Evolutionary conservation across 2,888 invertebrate species (phyloP), one percentile per base, ranked within the genome.

Genomic region (Hymenopus coronatus): DNA sequence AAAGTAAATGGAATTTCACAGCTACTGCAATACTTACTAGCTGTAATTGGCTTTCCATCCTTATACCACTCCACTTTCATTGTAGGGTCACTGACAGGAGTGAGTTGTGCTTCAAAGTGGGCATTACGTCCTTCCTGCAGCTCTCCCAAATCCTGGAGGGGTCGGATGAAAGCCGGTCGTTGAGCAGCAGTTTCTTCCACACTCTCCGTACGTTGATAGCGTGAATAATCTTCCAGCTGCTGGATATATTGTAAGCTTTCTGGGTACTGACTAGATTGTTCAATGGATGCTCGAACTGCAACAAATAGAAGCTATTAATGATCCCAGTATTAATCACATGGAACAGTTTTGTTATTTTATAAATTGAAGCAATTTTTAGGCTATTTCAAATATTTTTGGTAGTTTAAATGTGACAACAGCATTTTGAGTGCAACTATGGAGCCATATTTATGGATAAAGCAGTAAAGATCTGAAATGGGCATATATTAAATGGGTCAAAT

Each of bases 61-160:
- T 98, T 98, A 94, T 97, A 98, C 98, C 98, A 98, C 94, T 98
- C 98, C 92, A 98, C 97, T 94, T 97, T 96, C 98, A 98, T 98
- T 85, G 97, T 97, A 89, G 98, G 97, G 93, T 98, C 98, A 92
- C 97, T 98, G 88, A 98, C 98, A 90, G 98, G 98, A 90, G 97
- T 97, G 85, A 98, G 94, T 93, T 98, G 98, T 90, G 97, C 98
- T 94, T 98, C 98, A 92, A 98, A 98, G 93, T 98, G 98, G 91
- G 97, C 98, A 93, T 98, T 98, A 91, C 97, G 96, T 90, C 98
- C 98, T 94, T 98, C 98, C 93, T 97, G 97, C 89, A 98, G 95
- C 92, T 97, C 97, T 90, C 97, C 97, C 91, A 98, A 95, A 92
- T 98, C 97, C 92, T 96, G 96, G 92, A 98, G 95, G 91, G 97